phyloP scores from a whole-genome alignment of 2,113 vertebrate species.

The Solea solea region DNA sequence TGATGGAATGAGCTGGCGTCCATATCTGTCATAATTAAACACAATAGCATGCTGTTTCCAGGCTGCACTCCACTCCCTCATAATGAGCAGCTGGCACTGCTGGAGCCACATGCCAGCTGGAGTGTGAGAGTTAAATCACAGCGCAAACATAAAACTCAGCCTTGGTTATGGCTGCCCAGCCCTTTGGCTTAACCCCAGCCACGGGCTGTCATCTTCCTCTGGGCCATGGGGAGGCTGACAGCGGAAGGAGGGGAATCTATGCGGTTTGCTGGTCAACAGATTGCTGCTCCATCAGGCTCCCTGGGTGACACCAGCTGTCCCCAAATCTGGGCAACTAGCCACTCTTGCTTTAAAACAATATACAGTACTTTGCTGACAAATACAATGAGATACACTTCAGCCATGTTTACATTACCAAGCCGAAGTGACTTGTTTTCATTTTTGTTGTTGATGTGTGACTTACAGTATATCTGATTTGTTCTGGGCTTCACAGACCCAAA shows the following conservation, averaged over 20 bases:
- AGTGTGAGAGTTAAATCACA: conserved; percentile 60
- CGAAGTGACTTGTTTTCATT: too few relatives aligned
- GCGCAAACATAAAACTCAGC: conserved; percentile 56
- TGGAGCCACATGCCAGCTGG: conserved; percentile 31
- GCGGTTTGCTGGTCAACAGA: conserved; percentile 44
- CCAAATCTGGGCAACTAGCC: background rate
- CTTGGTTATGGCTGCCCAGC: conserved; percentile 40
- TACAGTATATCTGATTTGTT: too few relatives aligned
- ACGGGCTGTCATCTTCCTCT: conserved; percentile 30
- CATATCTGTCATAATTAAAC: conserved; percentile 67
- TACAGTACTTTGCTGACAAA: background rate
- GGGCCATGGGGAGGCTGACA: background rate
- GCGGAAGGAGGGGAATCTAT: conserved; percentile 25
- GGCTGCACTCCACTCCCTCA: conserved; percentile 34
- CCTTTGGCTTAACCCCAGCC: conserved; percentile 25
- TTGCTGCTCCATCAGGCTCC: conserved; percentile 44
- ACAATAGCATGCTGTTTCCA: conserved; percentile 41
- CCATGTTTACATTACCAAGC: too few relatives aligned
- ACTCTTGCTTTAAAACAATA: background rate
- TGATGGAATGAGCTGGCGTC: conserved; percentile 41
- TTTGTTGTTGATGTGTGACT: too few relatives aligned
- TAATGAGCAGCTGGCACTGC: conserved; percentile 38
- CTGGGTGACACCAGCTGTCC: conserved; percentile 62
- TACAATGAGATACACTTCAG: too few relatives aligned
- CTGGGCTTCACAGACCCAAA: too few relatives aligned